phyloP scores from a whole-genome alignment of 2,797 vertebrate genomes.

The Neosilurus mollespiculum region DNA sequence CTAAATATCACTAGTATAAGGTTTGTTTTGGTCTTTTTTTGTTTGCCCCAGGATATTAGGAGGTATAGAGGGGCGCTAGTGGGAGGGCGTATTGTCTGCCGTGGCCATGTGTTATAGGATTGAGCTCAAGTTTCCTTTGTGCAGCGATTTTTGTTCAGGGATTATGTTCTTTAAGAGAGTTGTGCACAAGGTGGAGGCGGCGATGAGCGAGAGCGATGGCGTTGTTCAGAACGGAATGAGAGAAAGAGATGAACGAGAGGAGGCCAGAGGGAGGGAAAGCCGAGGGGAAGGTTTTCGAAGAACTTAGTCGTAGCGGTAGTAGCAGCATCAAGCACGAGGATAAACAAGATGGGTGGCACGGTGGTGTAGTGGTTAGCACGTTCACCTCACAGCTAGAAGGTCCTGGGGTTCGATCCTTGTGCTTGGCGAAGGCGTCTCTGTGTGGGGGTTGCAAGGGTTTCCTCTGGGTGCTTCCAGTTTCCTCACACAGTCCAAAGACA shows the following conservation, averaged over 20 bases:
- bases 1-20: neutral
- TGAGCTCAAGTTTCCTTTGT: slow-evolving; percentile 84
- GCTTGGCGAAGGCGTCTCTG: too few species aligned
- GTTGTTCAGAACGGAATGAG: slow-evolving; percentile 71
- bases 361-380: too few species aligned
- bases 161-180: slow-evolving; percentile 83
- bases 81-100: slow-evolving; percentile 70
- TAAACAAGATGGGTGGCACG: neutral
- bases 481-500: too few species aligned
- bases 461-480: too few species aligned
- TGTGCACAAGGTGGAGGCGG: slow-evolving; percentile 74
- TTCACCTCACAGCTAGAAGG: too few species aligned
- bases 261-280: slow-evolving; percentile 24
- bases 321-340: neutral
- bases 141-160: slow-evolving; percentile 79
- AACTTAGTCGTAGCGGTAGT: neutral
- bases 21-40: too few species aligned
- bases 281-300: slow-evolving; percentile 14
- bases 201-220: slow-evolving; percentile 65
- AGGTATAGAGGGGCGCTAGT: slow-evolving; percentile 16
- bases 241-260: slow-evolving; percentile 44
- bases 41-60: neutral
- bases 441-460: too few species aligned
- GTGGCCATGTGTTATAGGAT: slow-evolving; percentile 79
- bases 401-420: too few species aligned